These are phyloP conservation scores for Xanthorhoe designata DNA, from an alignment of 2,888 invertebrate species.

Conservation along the genomic window DNA sequence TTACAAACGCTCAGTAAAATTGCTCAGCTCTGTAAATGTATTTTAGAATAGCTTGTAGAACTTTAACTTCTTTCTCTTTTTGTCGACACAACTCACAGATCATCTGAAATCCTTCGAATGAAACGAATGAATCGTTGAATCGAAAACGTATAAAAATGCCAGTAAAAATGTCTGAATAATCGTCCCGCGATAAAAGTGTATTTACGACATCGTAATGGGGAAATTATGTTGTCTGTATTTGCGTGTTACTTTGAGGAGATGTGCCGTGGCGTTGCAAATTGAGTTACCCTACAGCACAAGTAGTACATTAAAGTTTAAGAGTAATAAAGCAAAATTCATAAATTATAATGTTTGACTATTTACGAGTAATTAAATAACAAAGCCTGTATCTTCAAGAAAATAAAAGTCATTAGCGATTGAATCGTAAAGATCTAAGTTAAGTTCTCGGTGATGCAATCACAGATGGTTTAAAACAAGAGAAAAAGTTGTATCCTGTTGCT, in stretches of 20 bases:
- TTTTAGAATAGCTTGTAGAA: not conserved
- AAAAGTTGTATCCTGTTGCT: not conserved
- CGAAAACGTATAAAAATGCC: slow-evolving; percentile 33
- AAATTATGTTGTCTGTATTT: slow-evolving; percentile 34
- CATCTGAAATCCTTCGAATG: not conserved
- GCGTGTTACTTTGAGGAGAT: slow-evolving; percentile 10
- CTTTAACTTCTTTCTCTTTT: not conserved
- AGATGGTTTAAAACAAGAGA: slow-evolving; percentile 7
- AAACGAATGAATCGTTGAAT: slow-evolving; percentile 15
- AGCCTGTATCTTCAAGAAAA: not conserved
- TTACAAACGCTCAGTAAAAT: too few relatives aligned
- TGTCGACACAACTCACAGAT: not conserved
- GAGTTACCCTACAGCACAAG: too few relatives aligned
- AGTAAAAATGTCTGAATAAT: slow-evolving; percentile 40
- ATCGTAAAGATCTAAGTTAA: not conserved
- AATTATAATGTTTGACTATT: too few relatives aligned
- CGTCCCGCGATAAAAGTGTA: slow-evolving; percentile 28
- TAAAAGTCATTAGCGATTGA: not conserved
- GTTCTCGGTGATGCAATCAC: slow-evolving; percentile 5
- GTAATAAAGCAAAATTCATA: too few relatives aligned
- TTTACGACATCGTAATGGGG: slow-evolving; percentile 20
- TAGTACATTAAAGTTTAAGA: too few relatives aligned
- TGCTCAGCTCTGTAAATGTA: too few relatives aligned
- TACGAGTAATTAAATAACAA: too few relatives aligned
- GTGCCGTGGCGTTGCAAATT: too few relatives aligned